Evolutionary conservation across 1,140 invertebrate genomes (phyloP), one percentile per base, ranked within the genome.

Genomic region (Sarcophaga bullata): DNA sequence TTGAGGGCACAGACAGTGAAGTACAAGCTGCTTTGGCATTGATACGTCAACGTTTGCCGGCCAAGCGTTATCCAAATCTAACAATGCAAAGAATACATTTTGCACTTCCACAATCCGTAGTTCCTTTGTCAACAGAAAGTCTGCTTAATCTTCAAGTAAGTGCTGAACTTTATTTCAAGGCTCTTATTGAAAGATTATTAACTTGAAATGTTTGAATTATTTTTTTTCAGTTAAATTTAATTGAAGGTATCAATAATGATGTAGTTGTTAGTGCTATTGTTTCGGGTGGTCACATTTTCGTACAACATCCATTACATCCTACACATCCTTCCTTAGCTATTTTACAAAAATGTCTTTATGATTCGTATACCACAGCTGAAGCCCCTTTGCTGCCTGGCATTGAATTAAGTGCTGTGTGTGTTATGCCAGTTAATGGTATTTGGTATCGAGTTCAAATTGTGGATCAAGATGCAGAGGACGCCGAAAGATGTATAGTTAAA

Each of bases 221-320:
- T 84, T 87, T 90, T 19, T 91, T 93, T 86, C 91, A 97, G 93
- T 91, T 98, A 82, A 94, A 94, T 86, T 91, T 99, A 75, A 93
- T 98, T 82, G 96, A 96, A 87, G 96, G 95, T 73, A 94, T 98
- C n/a, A 96, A 96, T 87, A 97, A 98, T 87, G 97, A 99, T 90
- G 95, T 98, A 2, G 93, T 95, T 75, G 92, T 99, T 73, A 97
- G 95, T 85, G 94, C 94, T 84, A 93, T 98, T 84, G 93, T 97
- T 8, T 94, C 94, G 85, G 95, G 96, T 19, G 94, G 95, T 80
- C 96, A 97, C 87, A 92, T 90, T 85, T 99, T 99, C 91, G 92
- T 99, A 48, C 98, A 99, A 88, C 95, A 98, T 88, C 97, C 96
- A 15, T 95, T 96, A 73, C 97, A 99, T 92, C 97, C 98, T 0